Percentiles rank a stretch among this genome's conserved stretches.
phyloP scores from a whole-genome alignment of 2,113 vertebrate species.

The Chlamydotis undulata region DNA sequence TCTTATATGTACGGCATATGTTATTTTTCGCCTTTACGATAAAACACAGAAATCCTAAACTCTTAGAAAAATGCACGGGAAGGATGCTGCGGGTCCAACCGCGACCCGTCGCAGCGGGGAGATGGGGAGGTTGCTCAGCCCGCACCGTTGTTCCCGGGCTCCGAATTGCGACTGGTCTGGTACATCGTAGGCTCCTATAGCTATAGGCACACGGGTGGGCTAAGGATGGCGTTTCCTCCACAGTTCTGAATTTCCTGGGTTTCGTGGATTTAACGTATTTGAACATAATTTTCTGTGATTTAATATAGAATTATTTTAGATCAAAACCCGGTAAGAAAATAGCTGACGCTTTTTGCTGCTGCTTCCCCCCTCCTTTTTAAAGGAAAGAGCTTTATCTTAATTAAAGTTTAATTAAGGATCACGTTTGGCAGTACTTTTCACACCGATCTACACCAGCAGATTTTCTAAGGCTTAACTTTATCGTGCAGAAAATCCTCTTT shows the following conservation, averaged over 20 bases:
- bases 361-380: conserved; percentile 78
- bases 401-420: conserved; percentile 99
- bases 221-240: neutral
- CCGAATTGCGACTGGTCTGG: neutral
- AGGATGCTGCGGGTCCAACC: neutral
- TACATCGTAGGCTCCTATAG: neutral
- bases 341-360: conserved; percentile 78
- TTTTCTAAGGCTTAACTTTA: conserved; percentile 99
- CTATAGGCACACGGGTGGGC: neutral
- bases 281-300: conserved; percentile 74
- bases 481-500: conserved; percentile 99
- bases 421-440: conserved; percentile 99
- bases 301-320: conserved; percentile 77
- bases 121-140: neutral
- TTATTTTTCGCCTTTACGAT: too few species aligned
- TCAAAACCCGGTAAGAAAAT: conserved; percentile 74
- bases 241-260: conserved; percentile 40
- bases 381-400: conserved; percentile 94
- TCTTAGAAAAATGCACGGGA: neutral
- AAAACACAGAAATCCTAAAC: neutral
- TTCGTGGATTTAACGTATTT: conserved; percentile 71
- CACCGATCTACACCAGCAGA: conserved; percentile 99
- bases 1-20: fast-evolving
- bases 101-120: neutral
- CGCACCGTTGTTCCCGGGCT: neutral